Evolutionary conservation across 2,888 invertebrate species (phyloP).

Genomic region (Pinctada fucata): DNA sequence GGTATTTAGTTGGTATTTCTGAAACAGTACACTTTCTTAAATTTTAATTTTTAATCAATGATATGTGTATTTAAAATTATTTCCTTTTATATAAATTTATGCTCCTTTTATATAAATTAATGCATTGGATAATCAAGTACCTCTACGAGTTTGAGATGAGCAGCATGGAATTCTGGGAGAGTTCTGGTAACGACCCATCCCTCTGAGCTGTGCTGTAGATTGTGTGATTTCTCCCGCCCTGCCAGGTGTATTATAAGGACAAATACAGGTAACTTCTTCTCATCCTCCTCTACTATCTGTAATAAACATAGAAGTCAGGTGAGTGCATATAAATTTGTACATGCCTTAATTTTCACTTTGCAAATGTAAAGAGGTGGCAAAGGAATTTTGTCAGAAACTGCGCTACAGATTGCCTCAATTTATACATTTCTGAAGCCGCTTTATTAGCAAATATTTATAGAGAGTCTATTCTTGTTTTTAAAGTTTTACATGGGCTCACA

Average conservation of each 20-base stretch:
- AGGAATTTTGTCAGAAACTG: not conserved
- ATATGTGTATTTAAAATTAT: too few relatives aligned
- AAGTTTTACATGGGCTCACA: too few relatives aligned
- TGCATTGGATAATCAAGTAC: constrained; percentile 41
- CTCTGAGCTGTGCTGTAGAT: constrained; percentile 65
- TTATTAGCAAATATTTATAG: too few relatives aligned
- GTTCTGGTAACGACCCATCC: constrained; percentile 78
- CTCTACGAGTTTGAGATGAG: constrained; percentile 86
- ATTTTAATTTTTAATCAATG: too few relatives aligned
- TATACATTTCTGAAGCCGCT: too few relatives aligned
- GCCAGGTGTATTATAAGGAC: constrained; percentile 72
- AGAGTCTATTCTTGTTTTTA: too few relatives aligned
- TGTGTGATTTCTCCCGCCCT: constrained; percentile 50
- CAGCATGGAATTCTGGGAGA: constrained; percentile 84
- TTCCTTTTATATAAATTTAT: too few relatives aligned
- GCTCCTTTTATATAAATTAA: too few relatives aligned
- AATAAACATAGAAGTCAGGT: not conserved
- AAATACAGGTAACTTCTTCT: constrained; percentile 75
- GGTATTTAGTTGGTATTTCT: too few relatives aligned
- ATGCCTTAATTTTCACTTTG: not conserved
- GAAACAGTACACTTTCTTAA: too few relatives aligned
- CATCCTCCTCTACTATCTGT: constrained; percentile 80
- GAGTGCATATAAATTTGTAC: too few relatives aligned
- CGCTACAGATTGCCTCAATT: too few relatives aligned
- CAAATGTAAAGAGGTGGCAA: not conserved